Evolutionary conservation across 2,113 vertebrate genomes (phyloP).

Genomic region (Cinclus mexicanus): DNA sequence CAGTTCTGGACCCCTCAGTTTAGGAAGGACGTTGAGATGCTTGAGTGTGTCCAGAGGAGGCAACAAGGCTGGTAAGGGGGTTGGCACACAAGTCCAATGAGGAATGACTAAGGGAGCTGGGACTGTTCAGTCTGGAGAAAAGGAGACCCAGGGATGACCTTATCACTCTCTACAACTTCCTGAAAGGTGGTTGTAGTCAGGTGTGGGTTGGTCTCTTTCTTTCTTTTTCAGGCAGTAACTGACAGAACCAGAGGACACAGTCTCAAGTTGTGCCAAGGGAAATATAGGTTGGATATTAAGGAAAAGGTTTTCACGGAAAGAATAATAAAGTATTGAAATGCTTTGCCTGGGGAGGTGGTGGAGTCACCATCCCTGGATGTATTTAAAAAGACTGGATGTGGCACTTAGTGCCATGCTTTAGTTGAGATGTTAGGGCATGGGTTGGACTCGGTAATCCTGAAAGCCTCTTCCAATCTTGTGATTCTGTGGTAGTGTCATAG

Average conservation of each 20-base stretch:
- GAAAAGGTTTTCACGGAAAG: not conserved
- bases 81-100: not conserved
- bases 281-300: not conserved
- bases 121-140: not conserved
- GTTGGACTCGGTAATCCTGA: too few relatives aligned
- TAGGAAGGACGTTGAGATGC: not conserved
- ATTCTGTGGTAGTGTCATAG: not conserved
- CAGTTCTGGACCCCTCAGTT: not conserved
- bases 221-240: not conserved
- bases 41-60: not conserved
- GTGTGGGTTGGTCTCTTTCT: not conserved
- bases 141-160: not conserved
- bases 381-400: too few relatives aligned
- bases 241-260: not conserved
- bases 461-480: too few relatives aligned
- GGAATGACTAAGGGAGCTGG: not conserved
- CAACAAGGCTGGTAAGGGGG: not conserved
- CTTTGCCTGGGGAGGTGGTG: too few relatives aligned
- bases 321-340: not conserved
- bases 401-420: too few relatives aligned
- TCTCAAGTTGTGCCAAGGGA: not conserved
- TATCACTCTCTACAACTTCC: not conserved
- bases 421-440: too few relatives aligned
- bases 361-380: too few relatives aligned
- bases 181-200: not conserved